Conservation (phyloP, 2,113 vertebrate genomes). For the Prionailurus bengalensis region DNA sequence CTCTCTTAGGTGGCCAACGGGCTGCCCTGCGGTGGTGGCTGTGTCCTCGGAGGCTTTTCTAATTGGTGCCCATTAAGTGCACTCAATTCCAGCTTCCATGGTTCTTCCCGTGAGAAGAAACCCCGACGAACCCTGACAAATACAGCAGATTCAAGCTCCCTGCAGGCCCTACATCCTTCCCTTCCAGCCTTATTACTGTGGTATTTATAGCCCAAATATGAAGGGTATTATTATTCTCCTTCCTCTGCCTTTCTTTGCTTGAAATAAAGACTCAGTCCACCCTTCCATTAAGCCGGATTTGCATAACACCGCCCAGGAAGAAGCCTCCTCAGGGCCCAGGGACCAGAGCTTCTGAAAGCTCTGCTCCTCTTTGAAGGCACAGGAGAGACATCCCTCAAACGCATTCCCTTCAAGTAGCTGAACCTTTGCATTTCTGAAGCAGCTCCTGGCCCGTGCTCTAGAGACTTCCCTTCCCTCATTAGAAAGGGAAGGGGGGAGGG, state of each 20-base stretch:
- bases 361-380: constrained; percentile 53
- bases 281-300: constrained; percentile 41
- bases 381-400: neutral
- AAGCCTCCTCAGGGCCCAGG: neutral
- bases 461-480: neutral
- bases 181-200: neutral
- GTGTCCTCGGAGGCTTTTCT: neutral
- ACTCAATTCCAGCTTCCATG: neutral
- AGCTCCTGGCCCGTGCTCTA: neutral
- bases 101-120: neutral
- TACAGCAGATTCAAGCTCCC: neutral
- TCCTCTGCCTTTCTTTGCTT: constrained; percentile 28
- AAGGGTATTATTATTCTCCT: constrained; percentile 13
- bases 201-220: constrained; percentile 26
- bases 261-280: neutral
- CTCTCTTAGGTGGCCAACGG: neutral
- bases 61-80: neutral
- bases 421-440: constrained; percentile 31
- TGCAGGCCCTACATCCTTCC: neutral
- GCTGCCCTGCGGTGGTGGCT: neutral
- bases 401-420: neutral
- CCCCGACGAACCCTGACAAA: too few species aligned
- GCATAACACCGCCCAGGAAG: neutral
- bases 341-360: neutral
- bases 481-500: neutral